Evolutionary conservation across 2,888 invertebrate species (phyloP).

Genomic region (Cephalotes varians): DNA sequence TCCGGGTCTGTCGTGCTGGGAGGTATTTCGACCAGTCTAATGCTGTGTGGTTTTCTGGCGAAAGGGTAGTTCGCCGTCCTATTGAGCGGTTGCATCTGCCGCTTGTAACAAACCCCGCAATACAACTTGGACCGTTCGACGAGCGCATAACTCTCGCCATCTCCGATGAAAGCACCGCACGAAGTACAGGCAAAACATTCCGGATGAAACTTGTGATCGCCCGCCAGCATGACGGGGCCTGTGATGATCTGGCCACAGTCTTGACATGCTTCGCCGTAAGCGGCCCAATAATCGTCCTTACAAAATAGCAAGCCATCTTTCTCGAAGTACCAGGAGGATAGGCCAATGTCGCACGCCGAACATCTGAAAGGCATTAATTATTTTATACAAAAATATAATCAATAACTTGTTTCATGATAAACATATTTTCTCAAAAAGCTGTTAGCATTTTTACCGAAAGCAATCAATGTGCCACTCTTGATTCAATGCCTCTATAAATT

Average conservation of each 20-base stretch:
- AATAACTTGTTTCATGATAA: not conserved
- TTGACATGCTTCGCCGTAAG: slow-evolving; percentile 96
- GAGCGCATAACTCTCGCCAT: slow-evolving; percentile 96
- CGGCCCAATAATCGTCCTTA: slow-evolving; percentile 94
- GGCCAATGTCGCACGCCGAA: slow-evolving; percentile 94
- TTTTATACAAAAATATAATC: slow-evolving; percentile 4
- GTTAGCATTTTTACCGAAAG: slow-evolving; percentile 88
- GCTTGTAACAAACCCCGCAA: slow-evolving; percentile 93
- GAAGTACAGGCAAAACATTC: slow-evolving; percentile 96
- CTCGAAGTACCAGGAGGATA: slow-evolving; percentile 97
- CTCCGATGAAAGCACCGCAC: slow-evolving; percentile 94
- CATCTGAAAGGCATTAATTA: slow-evolving; percentile 88
- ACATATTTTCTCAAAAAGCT: not conserved
- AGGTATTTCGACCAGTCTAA: slow-evolving; percentile 94
- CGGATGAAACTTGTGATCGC: slow-evolving; percentile 97
- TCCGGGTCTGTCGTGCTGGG: slow-evolving; percentile 86
- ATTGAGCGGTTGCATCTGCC: slow-evolving; percentile 89
- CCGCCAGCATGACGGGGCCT: slow-evolving; percentile 97
- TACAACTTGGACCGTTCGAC: slow-evolving; percentile 96
- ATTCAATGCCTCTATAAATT: slow-evolving; percentile 92
- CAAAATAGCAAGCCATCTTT: slow-evolving; percentile 96
- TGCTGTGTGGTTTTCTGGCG: slow-evolving; percentile 90
- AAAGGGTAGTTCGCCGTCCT: slow-evolving; percentile 87
- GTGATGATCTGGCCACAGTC: slow-evolving; percentile 94
- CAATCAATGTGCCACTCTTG: slow-evolving; percentile 97